phyloP scores from a whole-genome alignment of 2,888 invertebrate species.

The Parnassius glacialis region DNA sequence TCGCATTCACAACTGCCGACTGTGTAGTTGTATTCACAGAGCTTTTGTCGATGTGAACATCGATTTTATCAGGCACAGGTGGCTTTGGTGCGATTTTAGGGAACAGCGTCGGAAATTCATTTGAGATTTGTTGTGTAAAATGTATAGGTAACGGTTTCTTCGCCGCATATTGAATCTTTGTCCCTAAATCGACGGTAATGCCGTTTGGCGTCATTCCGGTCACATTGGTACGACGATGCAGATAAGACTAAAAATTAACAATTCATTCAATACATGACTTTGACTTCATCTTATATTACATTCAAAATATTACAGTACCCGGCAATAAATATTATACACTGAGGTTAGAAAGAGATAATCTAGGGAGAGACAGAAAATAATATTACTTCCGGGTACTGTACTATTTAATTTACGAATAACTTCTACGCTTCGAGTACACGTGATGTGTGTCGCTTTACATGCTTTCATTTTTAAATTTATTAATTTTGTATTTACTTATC shows the following conservation, averaged over 20 bases:
- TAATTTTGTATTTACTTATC: too few species aligned
- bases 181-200: constrained; percentile 42
- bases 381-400: too few species aligned
- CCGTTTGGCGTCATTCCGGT: constrained; percentile 41
- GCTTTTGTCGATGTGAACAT: constrained; percentile 31
- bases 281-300: too few species aligned
- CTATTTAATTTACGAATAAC: too few species aligned
- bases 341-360: too few species aligned
- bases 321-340: too few species aligned
- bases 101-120: constrained; percentile 31
- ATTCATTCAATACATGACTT: too few species aligned
- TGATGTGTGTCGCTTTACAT: too few species aligned
- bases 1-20: neutral
- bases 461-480: too few species aligned
- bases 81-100: constrained; percentile 14
- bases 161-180: constrained; percentile 28
- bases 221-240: constrained; percentile 34
- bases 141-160: constrained; percentile 53
- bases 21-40: neutral
- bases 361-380: too few species aligned
- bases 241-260: constrained; percentile 16
- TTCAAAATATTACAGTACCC: too few species aligned
- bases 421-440: too few species aligned
- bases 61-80: constrained; percentile 32
- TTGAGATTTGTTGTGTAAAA: constrained; percentile 44